Evolutionary conservation across 2,113 vertebrate species (phyloP).

Genomic region (Sitta europaea): DNA sequence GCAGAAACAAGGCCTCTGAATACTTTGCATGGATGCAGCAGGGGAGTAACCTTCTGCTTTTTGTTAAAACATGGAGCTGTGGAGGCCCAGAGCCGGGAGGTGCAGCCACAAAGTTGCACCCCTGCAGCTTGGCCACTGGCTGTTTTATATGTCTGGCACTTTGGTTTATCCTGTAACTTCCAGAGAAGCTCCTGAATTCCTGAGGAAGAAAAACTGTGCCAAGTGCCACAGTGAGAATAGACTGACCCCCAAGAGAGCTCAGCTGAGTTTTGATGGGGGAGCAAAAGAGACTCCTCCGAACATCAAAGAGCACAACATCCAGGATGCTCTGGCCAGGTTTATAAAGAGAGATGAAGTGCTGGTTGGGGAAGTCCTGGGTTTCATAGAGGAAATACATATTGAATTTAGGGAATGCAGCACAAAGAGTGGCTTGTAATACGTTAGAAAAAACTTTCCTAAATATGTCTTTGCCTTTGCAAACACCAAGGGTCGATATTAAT

Average conservation of each 20-base stretch:
- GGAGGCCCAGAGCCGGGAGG: not conserved
- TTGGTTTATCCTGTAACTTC: not conserved
- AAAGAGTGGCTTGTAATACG: not conserved
- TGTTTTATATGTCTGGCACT: not conserved
- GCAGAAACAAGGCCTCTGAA: not conserved
- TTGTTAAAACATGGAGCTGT: slow-evolving; percentile 55
- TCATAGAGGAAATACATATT: slow-evolving; percentile 31
- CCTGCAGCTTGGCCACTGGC: slow-evolving; percentile 31
- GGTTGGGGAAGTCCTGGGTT: slow-evolving; percentile 28
- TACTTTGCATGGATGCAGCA: slow-evolving; percentile 27
- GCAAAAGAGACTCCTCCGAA: not conserved
- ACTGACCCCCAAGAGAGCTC: not conserved
- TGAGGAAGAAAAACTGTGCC: not conserved
- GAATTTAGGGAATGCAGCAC: slow-evolving; percentile 23
- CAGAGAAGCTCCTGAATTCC: not conserved
- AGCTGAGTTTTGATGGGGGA: not conserved
- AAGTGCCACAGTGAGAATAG: not conserved
- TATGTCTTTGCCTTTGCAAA: slow-evolving; percentile 64
- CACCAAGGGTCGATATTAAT: slow-evolving; percentile 32
- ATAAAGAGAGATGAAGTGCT: not conserved
- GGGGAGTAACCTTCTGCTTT: slow-evolving; percentile 20
- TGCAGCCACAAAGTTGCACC: not conserved
- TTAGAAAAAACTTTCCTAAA: slow-evolving; percentile 26
- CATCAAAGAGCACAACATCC: not conserved
- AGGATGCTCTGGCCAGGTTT: not conserved